Percentiles rank a stretch among this genome's conserved stretches.
Conservation (phyloP, 1,140 invertebrate genomes). For the Tetramorium alpestre region DNA sequence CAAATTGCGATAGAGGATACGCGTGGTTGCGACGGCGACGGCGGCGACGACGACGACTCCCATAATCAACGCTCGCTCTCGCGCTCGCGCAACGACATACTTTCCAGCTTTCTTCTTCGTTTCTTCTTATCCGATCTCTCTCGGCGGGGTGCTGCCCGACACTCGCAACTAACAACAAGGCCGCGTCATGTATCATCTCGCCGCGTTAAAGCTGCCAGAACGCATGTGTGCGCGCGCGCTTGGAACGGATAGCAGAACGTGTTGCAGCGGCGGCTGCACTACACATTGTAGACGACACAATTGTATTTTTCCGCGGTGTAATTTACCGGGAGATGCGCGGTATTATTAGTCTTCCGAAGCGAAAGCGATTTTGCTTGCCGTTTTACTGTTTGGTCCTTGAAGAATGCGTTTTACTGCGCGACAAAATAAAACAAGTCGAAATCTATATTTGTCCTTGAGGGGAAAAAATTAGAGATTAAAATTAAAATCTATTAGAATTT, state of each 20-base stretch:
- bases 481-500: background rate
- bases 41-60: background rate
- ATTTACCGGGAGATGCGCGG: conserved; percentile 20
- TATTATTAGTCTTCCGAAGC: conserved; percentile 47
- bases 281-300: conserved; percentile 39
- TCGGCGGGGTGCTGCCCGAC: conserved; percentile 21
- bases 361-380: conserved; percentile 42
- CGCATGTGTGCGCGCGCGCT: conserved; percentile 12
- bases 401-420: background rate
- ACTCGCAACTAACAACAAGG: conserved; percentile 45
- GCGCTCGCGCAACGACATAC: conserved; percentile 8
- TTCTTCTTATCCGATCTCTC: conserved; percentile 26
- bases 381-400: background rate
- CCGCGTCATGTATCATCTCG: conserved; percentile 50
- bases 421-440: conserved; percentile 4
- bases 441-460: background rate
- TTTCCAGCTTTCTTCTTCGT: conserved; percentile 37
- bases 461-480: background rate
- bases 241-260: conserved; percentile 31
- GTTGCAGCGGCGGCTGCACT: background rate
- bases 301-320: conserved; percentile 41
- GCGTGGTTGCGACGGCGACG: conserved; percentile 22
- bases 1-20: conserved; percentile 60
- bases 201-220: conserved; percentile 31
- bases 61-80: conserved; percentile 42